Percentiles rank a stretch among this genome's conserved stretches.
phyloP scores from a whole-genome alignment of 2,113 vertebrate genomes.

The Tachuris rubrigastra region DNA sequence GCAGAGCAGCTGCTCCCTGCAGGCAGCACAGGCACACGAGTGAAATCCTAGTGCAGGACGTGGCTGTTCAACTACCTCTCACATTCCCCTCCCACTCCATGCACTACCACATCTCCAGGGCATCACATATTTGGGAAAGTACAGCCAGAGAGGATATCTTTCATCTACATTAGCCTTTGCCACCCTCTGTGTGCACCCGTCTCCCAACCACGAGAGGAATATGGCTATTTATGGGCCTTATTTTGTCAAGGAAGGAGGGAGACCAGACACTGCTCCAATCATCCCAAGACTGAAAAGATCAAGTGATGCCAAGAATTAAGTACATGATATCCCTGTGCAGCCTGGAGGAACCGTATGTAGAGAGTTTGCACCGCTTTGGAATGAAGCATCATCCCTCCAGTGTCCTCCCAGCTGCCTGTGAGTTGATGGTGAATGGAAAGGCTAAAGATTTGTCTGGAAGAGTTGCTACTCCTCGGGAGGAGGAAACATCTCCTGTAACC shows the following conservation, averaged over 20 bases:
- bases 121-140: background rate
- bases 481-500: constrained; percentile 30
- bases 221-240: background rate
- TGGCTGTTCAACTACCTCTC: background rate
- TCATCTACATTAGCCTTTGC: background rate
- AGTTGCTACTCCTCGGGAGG: background rate
- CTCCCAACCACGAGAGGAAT: background rate
- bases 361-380: background rate
- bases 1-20: background rate
- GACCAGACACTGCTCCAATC: background rate
- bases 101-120: background rate
- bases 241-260: background rate
- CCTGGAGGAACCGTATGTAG: background rate
- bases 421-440: constrained; percentile 1
- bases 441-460: constrained; percentile 10
- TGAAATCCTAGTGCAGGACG: background rate
- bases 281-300: accelerated
- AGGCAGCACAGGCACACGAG: accelerated
- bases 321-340: background rate
- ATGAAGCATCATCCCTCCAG: background rate
- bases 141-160: background rate
- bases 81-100: background rate
- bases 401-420: background rate
- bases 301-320: background rate
- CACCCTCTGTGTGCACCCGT: background rate